phyloP scores from a whole-genome alignment of 2,888 invertebrate species.

The Belgica antarctica region DNA sequence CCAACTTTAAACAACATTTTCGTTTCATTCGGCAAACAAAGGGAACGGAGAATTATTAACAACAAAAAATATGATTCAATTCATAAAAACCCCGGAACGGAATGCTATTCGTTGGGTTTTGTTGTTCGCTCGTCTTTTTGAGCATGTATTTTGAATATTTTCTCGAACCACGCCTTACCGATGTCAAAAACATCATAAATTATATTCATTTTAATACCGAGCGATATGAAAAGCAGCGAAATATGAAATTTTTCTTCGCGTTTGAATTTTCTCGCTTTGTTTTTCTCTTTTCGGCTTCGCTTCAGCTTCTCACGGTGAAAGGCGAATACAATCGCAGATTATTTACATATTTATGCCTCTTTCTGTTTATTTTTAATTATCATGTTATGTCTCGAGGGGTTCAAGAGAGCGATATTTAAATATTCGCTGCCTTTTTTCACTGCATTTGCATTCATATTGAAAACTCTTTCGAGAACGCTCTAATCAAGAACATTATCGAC shows the following conservation, averaged over 20 bases:
- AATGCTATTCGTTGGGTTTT: not conserved
- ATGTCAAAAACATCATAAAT: constrained; percentile 42
- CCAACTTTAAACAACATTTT: not conserved
- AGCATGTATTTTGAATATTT: constrained; percentile 22
- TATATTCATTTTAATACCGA: constrained; percentile 1
- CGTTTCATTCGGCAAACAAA: not conserved
- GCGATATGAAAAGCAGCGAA: not conserved
- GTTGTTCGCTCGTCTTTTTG: no score
- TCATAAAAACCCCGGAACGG: constrained; percentile 2
- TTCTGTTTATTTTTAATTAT: no score
- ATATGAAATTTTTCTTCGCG: not conserved
- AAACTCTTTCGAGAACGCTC: no score
- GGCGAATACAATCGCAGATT: not conserved
- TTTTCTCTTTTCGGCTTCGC: not conserved
- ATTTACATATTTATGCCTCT: not conserved
- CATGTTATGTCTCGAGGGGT: no score
- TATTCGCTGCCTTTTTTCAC: no score
- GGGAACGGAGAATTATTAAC: not conserved
- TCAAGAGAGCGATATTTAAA: no score
- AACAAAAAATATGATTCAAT: constrained; percentile 11
- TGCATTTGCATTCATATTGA: no score
- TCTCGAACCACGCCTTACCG: constrained; percentile 27
- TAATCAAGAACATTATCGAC: not conserved
- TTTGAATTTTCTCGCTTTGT: not conserved
- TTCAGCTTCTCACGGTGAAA: not conserved